Evolutionary conservation across 2,113 vertebrate genomes (phyloP).

Genomic region (Cyanocitta stelleri): DNA sequence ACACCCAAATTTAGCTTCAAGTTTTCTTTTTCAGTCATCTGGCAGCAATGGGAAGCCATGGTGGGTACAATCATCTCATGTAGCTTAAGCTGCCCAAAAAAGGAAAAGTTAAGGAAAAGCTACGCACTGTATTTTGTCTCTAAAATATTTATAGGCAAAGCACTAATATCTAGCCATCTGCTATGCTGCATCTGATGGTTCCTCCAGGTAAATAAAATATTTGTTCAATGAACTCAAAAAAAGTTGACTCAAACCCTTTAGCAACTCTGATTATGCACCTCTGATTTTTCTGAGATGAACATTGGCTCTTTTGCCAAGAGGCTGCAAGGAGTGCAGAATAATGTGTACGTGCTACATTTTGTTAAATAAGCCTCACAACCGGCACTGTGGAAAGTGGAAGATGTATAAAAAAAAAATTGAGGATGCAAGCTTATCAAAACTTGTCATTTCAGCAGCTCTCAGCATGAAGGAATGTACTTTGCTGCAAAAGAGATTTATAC

Average conservation of each 20-base stretch:
- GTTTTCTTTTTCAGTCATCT: conserved; percentile 31
- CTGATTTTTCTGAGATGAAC: background rate
- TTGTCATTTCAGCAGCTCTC: background rate
- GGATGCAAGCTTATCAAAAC: background rate
- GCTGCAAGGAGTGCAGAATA: background rate
- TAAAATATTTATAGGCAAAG: background rate
- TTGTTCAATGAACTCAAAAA: background rate
- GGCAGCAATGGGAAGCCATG: background rate
- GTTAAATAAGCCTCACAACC: background rate
- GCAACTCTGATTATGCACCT: background rate
- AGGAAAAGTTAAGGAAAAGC: background rate
- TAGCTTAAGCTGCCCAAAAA: conserved; percentile 15
- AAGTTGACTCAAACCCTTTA: background rate
- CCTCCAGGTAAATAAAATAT: background rate
- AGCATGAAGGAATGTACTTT: background rate
- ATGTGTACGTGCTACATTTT: background rate
- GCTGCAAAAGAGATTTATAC: background rate
- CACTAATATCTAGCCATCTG: background rate
- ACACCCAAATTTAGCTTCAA: conserved; percentile 32
- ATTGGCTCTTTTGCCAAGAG: background rate
- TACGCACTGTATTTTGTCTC: background rate
- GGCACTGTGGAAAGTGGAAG: background rate
- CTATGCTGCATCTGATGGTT: background rate
- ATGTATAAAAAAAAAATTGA: background rate
- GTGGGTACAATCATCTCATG: background rate